A percentile compares a stretch with the other conserved stretches of the same genome.
Conservation (phyloP, 2,113 vertebrate genomes). For the Macrotus californicus region DNA sequence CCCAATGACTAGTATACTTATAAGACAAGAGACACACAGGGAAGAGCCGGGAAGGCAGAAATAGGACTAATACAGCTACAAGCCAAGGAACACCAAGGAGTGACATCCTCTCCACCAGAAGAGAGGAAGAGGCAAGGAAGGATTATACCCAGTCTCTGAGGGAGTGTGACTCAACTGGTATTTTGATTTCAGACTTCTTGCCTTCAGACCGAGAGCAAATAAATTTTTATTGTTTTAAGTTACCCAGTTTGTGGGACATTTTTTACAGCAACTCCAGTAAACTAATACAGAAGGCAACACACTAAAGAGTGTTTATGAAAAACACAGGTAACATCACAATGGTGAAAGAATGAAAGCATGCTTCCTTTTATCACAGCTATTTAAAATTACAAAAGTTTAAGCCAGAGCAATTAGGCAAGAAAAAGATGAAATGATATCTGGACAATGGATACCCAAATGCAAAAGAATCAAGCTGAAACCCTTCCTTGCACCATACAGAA, state of each 20-base stretch:
- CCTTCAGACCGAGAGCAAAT: background rate
- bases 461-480: background rate
- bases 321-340: background rate
- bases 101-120: background rate
- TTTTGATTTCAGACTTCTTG: background rate
- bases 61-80: background rate
- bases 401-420: background rate
- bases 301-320: background rate
- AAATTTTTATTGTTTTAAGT: conserved; percentile 12
- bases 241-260: background rate
- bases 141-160: background rate
- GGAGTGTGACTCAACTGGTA: background rate
- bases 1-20: background rate
- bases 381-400: background rate
- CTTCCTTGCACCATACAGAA: background rate
- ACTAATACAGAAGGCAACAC: background rate
- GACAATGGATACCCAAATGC: background rate
- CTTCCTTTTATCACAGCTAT: background rate
- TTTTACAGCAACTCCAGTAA: background rate
- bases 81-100: background rate
- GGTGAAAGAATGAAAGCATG: background rate
- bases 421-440: background rate
- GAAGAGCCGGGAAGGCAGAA: background rate
- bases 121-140: background rate
- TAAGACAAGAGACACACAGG: background rate